Evolutionary conservation across 2,113 vertebrate genomes (phyloP).

Genomic region (Podarcis raffonei): DNA sequence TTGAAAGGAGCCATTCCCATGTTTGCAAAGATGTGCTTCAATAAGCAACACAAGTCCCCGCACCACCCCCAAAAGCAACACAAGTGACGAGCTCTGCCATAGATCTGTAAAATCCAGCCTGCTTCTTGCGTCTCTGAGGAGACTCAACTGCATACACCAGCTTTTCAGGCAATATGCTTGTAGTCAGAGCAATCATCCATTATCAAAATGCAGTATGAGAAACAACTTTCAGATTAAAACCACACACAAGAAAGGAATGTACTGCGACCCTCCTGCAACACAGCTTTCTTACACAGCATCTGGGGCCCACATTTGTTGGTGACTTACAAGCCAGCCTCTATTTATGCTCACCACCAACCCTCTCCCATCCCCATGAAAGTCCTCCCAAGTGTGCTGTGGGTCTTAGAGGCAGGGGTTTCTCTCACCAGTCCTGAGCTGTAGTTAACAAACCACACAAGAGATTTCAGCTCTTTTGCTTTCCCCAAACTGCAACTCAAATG

Average conservation of each 20-base stretch:
- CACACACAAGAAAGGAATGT: neutral
- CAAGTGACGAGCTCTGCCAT: neutral
- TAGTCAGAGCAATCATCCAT: neutral
- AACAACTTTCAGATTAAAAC: neutral
- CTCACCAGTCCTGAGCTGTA: neutral
- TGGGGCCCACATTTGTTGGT: too few relatives aligned
- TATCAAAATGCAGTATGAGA: neutral
- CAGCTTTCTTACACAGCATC: too few relatives aligned
- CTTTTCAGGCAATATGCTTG: neutral
- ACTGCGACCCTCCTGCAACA: too few relatives aligned
- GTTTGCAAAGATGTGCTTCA: neutral
- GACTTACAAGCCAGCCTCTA: neutral
- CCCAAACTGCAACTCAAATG: neutral
- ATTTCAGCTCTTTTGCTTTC: neutral
- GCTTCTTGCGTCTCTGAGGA: too few relatives aligned
- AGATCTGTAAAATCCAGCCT: neutral
- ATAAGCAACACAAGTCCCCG: neutral
- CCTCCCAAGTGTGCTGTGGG: neutral
- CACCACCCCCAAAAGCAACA: too few relatives aligned
- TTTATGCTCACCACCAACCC: too few relatives aligned
- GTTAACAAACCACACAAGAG: neutral
- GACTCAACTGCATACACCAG: neutral
- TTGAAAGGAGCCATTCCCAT: neutral
- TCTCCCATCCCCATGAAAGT: neutral
- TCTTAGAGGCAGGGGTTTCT: neutral